A percentile compares a stretch with the other conserved stretches of the same genome.
These are phyloP conservation scores for Drosophila ochracea DNA, from an alignment of 2,888 invertebrate genomes.

Conservation along the genomic window DNA sequence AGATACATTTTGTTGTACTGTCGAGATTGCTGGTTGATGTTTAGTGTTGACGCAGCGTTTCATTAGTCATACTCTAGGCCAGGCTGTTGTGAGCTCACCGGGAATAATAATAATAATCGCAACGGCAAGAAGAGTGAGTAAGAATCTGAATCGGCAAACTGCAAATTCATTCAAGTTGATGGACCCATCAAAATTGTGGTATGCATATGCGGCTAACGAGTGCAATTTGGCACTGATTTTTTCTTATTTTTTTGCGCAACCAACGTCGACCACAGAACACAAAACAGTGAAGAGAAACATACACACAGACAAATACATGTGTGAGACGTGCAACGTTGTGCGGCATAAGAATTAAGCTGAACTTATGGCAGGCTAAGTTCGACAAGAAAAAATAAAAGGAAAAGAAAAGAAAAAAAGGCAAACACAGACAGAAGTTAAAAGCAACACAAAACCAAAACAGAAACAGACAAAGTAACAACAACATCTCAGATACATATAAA, in stretches of 20 bases:
- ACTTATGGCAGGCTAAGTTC: conserved; percentile 54
- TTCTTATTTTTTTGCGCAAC: conserved; percentile 5
- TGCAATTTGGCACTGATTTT: conserved; percentile 60
- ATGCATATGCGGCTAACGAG: conserved; percentile 54
- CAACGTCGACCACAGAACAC: conserved; percentile 31
- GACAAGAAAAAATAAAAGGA: conserved; percentile 17
- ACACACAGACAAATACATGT: conserved; percentile 26
- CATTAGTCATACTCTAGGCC: conserved; percentile 58
- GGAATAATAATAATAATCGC: conserved; percentile 5
- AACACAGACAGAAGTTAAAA: conserved; percentile 48
- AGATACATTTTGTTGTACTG: conserved; percentile 35
- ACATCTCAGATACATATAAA: conserved; percentile 31
- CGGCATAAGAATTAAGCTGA: conserved; percentile 69
- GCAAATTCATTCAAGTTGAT: conserved; percentile 61
- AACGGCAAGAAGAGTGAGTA: conserved; percentile 1
- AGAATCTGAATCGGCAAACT: conserved; percentile 39
- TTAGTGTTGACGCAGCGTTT: conserved; percentile 41
- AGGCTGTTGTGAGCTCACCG: conserved; percentile 19
- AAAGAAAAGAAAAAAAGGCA: conserved; percentile 27
- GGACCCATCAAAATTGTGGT: conserved; percentile 51
- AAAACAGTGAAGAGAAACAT: not conserved
- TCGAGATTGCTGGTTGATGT: conserved; percentile 6
- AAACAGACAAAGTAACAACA: conserved; percentile 18
- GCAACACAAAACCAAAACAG: conserved; percentile 22
- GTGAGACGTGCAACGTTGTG: conserved; percentile 56